Base-by-base conservation (phyloP, 2,113 vertebrate genomes). In the Poeciliopsis turrubarensis region DNA sequence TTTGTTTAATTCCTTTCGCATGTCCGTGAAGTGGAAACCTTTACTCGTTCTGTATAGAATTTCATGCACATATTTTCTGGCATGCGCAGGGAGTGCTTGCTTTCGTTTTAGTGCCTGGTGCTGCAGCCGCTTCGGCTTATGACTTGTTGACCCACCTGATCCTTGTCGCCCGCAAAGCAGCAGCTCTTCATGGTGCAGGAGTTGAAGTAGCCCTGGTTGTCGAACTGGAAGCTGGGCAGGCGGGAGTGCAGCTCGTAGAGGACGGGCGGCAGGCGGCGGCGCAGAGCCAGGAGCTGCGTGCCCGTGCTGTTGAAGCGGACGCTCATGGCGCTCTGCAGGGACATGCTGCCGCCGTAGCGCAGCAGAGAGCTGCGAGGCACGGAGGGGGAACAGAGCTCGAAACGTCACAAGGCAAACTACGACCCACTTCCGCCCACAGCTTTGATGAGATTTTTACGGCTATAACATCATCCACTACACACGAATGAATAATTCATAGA, bases 101-200 rank as follows among this genome's bases (percentile, higher is more conserved):
- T 63, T 63, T 63, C 9, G 3, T 31, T 27, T 31, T 63, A 17
- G 61, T 64, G 22, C 41, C 17, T 17, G 39, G 39, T 0, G 15
- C 13, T 44, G 4, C 2, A 11, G 29, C 3, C 4, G 19, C 31
- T 41, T 10, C 14, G 32, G 10, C 12, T 41, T 10, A 26, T 2
- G 25, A 63, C 22, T 3, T 2, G 22, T 26, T 7, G 39, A 77
- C 91, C 87, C 65, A 99, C 98, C 96, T 99, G 97, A 86, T 99
- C 98, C 71, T 95, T 95, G 92, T 99, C 98, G 17, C 98, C 98
- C 0, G 98, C 98, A 57, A 99, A 99, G 80, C 98, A 99, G 95
- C 98, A 99, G 92, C 98, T 99, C 88, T 99, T 99, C 98, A 99
- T 99, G 75, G 98, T 99, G 75, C 98, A 99, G 4, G 97, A 99